These are phyloP conservation scores for Morinoia aosen DNA, from an alignment of 2,888 invertebrate genomes.

Conservation along the genomic window DNA sequence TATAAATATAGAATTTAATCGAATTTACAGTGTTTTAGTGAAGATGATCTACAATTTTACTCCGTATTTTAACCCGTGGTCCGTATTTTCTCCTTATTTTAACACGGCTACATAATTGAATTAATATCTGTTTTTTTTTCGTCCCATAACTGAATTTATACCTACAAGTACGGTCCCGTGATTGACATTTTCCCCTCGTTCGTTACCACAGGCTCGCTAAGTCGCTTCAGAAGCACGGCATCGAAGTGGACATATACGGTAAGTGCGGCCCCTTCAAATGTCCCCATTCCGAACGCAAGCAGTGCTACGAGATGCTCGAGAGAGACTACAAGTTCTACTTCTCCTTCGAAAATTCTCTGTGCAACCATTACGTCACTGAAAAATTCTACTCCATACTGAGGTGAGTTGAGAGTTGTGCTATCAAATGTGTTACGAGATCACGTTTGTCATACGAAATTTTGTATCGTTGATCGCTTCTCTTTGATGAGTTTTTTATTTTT, in stretches of 20 bases:
- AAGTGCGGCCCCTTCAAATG: neutral
- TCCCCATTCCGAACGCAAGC: neutral
- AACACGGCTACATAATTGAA: too few species aligned
- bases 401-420: neutral
- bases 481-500: too few species aligned
- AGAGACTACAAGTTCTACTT: conserved; percentile 48
- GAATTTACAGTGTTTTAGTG: too few species aligned
- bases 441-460: too few species aligned
- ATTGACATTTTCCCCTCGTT: neutral
- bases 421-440: neutral
- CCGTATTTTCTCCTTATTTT: too few species aligned
- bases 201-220: neutral
- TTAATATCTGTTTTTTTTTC: too few species aligned
- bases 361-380: conserved; percentile 52
- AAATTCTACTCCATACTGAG: neutral
- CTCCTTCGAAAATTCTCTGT: conserved; percentile 42
- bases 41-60: too few species aligned
- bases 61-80: too few species aligned
- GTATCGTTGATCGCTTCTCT: too few species aligned
- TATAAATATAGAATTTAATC: too few species aligned
- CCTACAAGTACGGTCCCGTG: too few species aligned
- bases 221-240: neutral
- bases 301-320: conserved; percentile 45
- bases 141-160: too few species aligned
- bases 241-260: conserved; percentile 34